Base-by-base conservation (phyloP, 1,140 invertebrate genomes). In the Brevipalpus yothersi region DNA sequence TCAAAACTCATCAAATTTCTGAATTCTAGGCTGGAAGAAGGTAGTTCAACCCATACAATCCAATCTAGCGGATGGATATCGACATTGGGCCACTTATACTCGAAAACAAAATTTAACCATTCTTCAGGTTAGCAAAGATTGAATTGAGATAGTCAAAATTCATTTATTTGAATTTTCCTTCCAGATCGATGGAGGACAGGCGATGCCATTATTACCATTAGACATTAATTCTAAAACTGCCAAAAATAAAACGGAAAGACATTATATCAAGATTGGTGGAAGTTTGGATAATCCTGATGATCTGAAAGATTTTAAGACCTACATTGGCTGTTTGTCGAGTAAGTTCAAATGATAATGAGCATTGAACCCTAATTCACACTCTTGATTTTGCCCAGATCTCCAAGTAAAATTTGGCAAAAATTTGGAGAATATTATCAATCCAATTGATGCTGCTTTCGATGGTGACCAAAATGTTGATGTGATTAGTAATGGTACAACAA, bases 281-380 rank as follows among this genome's bases (percentile, higher is more conserved):
- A 75, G 86, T 15, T 85, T 84, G 65, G 85, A 84, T 0, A 83
- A 79, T 9, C 82, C 86, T 72, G 78, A 79, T 19, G 74, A 83
- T 63, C 81, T 86, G 67, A 78, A 75, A 55, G 80, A 81, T 47
- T 89, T 85, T 65, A 84, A 82, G 64, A 82, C 82, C 64, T 90
- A 87, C 69, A 85, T 82, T 63, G 86, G 86, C 41, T 91, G 86
- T 67, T 72, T 90, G 56, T 88, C 86, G 63, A 90, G 86, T 90
- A 73, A 78, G 43, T 19, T 15, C 21, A 41, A 61, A 19, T 19
- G 12, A 55, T 40, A 39, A 39, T 12, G 11, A 17, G 23, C 11
- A 21, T 53, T 21, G 21, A 21, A 15, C 11, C 4, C 39, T 3
- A 11, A 55, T 17, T 51, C 17, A 19, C 2, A n/a, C 49, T 8